Percentiles rank a stretch among this genome's conserved stretches.
Conservation (phyloP, 2,888 invertebrate genomes). For the Cephonodes hylas region DNA sequence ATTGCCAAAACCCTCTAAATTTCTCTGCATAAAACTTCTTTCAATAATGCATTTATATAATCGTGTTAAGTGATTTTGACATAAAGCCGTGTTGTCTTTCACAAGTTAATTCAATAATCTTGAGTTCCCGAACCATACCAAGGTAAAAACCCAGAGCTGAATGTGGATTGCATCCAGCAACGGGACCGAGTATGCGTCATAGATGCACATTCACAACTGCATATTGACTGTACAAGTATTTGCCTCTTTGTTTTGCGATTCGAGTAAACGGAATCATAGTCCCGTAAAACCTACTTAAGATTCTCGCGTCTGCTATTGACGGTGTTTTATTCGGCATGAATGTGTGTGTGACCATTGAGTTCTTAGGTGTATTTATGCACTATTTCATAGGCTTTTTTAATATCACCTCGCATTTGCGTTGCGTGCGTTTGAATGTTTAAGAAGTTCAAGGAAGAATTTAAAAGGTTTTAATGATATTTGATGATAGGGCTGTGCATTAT, state of each 20-base stretch:
- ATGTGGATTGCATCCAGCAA: neutral
- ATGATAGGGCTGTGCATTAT: no score
- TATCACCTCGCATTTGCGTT: neutral
- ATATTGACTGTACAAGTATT: neutral
- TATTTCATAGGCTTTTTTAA: neutral
- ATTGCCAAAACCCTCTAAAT: no score
- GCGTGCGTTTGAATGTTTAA: neutral
- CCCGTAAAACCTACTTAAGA: conserved; percentile 5
- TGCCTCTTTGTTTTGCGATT: neutral
- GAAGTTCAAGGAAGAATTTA: no score
- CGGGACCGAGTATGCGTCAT: neutral
- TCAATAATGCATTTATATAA: no score
- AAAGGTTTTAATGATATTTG: no score
- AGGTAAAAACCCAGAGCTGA: neutral
- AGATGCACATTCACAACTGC: neutral
- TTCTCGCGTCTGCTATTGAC: neutral
- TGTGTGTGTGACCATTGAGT: neutral
- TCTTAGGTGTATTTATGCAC: neutral
- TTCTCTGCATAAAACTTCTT: no score
- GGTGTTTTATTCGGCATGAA: neutral
- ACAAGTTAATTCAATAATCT: no score
- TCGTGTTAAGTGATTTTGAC: no score
- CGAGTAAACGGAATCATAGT: neutral
- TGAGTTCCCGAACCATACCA: no score
- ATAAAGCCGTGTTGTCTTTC: no score